These are phyloP conservation scores for Eupithecia subumbrata DNA, from an alignment of 2,888 invertebrate species.

Conservation along the genomic window DNA sequence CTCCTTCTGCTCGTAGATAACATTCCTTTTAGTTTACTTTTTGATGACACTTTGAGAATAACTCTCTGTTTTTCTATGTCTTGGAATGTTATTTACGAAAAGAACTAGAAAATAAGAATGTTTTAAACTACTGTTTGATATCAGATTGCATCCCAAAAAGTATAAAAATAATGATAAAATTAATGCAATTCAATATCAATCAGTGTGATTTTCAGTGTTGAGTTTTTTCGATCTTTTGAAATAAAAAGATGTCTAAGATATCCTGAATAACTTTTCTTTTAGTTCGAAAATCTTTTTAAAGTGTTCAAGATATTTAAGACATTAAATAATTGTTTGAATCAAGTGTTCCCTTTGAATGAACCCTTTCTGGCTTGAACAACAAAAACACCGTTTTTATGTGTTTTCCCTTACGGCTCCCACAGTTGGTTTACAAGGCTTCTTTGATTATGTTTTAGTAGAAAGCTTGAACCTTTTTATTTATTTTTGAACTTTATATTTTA, in stretches of 20 bases:
- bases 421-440: constrained; percentile 65
- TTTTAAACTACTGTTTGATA: constrained; percentile 19
- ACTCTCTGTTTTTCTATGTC: not conserved
- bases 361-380: constrained; percentile 31
- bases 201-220: constrained; percentile 13
- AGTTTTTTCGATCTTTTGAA: constrained; percentile 25
- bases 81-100: constrained; percentile 29
- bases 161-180: not conserved
- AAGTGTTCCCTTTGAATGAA: constrained; percentile 25
- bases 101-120: constrained; percentile 10
- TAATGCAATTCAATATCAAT: constrained; percentile 22
- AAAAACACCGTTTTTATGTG: constrained; percentile 42
- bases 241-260: constrained; percentile 15
- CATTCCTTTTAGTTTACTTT: not conserved
- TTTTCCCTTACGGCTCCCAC: constrained; percentile 52
- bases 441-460: constrained; percentile 72
- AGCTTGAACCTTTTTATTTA: constrained; percentile 68
- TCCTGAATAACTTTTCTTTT: constrained; percentile 7
- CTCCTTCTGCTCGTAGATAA: constrained; percentile 42
- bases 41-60: not conserved
- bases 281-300: not conserved
- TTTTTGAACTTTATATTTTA: constrained; percentile 63
- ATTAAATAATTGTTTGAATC: constrained; percentile 22
- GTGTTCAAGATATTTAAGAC: constrained; percentile 24
- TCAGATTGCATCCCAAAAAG: constrained; percentile 24